A percentile compares a stretch with the other conserved stretches of the same genome.
Evolutionary conservation across 2,113 vertebrate genomes (phyloP).

Genomic region (Pyxicephalus adspersus): DNA sequence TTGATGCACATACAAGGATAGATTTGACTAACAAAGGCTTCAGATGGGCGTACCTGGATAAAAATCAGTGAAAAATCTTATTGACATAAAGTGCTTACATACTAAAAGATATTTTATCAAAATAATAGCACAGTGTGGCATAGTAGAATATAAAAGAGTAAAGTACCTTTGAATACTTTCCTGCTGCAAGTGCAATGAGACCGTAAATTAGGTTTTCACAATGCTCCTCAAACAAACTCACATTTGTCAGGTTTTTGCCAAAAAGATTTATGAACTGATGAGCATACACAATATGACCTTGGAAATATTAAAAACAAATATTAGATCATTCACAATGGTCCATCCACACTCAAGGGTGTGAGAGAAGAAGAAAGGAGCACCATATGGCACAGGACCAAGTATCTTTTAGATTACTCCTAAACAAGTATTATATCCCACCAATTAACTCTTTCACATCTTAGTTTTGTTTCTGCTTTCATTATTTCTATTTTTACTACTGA

Average conservation of each 20-base stretch:
- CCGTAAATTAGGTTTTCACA: conserved; percentile 85
- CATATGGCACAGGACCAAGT: no score
- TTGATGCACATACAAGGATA: conserved; percentile 85
- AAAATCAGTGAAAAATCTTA: neutral
- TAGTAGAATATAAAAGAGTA: neutral
- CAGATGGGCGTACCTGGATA: conserved; percentile 84
- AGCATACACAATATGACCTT: conserved; percentile 91
- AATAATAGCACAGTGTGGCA: neutral
- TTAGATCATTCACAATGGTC: neutral
- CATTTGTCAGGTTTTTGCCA: conserved; percentile 87
- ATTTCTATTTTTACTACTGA: no score
- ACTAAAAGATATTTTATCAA: no score
- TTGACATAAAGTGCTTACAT: neutral
- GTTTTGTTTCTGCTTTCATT: no score
- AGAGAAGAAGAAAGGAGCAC: no score
- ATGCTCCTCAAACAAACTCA: conserved; percentile 90
- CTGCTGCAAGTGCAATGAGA: conserved; percentile 84
- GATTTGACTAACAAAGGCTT: conserved; percentile 78
- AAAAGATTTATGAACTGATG: conserved; percentile 88
- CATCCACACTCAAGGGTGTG: no score
- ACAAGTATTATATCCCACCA: no score
- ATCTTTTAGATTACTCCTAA: no score
- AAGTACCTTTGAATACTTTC: conserved; percentile 89
- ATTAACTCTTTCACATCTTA: no score
- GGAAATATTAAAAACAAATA: conserved; percentile 28